Evolutionary conservation across 2,113 vertebrate species (phyloP).

Genomic region (Vombatus ursinus): DNA sequence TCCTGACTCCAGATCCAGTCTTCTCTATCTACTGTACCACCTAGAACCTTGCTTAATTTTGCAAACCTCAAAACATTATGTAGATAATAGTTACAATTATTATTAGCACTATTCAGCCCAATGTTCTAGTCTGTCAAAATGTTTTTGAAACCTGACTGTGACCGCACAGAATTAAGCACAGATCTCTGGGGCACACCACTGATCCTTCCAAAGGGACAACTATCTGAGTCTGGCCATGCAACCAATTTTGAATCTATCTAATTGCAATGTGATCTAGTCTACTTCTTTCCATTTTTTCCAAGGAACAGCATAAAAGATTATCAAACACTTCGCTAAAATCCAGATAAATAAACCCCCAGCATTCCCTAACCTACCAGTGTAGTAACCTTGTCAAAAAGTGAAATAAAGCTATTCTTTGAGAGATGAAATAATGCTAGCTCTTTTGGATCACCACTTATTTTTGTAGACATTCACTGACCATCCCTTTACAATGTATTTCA

Average conservation of each 20-base stretch:
- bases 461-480: background rate
- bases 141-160: background rate
- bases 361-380: background rate
- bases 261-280: background rate
- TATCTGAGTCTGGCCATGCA: background rate
- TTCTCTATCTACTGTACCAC: background rate
- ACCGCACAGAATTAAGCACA: background rate
- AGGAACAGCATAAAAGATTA: background rate
- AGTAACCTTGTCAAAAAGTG: background rate
- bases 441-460: background rate
- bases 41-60: background rate
- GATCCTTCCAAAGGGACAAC: background rate
- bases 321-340: background rate
- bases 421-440: background rate
- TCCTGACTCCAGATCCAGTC: background rate
- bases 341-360: background rate
- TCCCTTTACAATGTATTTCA: background rate
- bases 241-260: background rate
- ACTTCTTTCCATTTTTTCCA: background rate
- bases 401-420: background rate
- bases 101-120: background rate
- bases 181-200: background rate
- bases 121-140: background rate
- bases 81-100: background rate
- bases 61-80: background rate